A percentile compares a stretch with the other conserved stretches of the same genome.
Evolutionary conservation across 2,888 invertebrate genomes (phyloP).

Genomic region (Tipula vernalis): DNA sequence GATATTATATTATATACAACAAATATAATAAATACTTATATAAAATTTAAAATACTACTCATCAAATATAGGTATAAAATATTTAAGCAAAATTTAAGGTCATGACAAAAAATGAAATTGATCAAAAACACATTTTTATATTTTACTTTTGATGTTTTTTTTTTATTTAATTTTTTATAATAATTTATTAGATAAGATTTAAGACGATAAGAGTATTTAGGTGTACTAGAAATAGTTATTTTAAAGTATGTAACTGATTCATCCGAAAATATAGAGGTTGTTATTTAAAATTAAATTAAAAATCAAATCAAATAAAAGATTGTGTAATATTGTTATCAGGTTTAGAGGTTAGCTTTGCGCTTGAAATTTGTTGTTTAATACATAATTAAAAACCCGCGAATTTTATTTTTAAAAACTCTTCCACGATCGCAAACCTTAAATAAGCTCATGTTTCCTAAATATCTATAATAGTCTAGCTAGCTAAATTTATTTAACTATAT

Average conservation of each 20-base stretch:
- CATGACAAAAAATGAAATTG: not conserved
- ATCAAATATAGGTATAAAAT: not conserved
- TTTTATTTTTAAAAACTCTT: not conserved
- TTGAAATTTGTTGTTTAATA: not conserved
- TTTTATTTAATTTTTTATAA: not conserved
- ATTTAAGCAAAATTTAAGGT: not conserved
- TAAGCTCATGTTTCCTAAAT: not conserved
- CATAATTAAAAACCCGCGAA: not conserved
- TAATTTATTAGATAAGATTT: not conserved
- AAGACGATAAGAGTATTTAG: not conserved
- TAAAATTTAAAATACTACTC: not conserved
- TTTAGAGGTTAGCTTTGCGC: not conserved
- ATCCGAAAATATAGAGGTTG: not conserved
- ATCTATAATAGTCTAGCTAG: not conserved
- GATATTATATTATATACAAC: not conserved
- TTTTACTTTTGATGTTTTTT: not conserved
- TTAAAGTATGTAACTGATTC: not conserved
- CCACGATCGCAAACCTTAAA: not conserved
- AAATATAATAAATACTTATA: not conserved
- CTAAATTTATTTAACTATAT: not conserved
- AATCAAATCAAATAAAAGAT: not conserved
- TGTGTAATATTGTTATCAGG: not conserved
- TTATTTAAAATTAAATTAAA: not conserved
- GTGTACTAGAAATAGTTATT: not conserved
- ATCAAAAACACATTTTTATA: not conserved